Conservation (phyloP, 2,797 vertebrate species). For the Poliocrania exsul region DNA sequence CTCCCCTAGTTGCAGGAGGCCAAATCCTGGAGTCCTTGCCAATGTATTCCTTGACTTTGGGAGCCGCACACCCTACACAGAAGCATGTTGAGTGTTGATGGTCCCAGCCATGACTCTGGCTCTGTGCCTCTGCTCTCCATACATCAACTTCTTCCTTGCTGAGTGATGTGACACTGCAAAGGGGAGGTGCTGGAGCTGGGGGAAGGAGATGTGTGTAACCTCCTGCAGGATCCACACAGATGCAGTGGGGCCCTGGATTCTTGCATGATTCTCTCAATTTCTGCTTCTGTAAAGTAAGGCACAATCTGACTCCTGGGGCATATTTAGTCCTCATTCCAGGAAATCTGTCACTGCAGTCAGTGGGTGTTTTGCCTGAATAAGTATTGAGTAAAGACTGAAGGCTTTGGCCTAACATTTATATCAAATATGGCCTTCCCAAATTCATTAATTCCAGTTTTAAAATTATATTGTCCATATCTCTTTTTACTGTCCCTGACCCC, state of each 20-base stretch:
- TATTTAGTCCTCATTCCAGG: constrained; percentile 15
- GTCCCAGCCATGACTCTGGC: background rate
- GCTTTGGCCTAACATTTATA: constrained; percentile 51
- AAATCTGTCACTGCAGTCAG: constrained; percentile 35
- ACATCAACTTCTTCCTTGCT: accelerated
- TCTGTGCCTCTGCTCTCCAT: background rate
- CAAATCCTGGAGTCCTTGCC: background rate
- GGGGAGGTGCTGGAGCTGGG: accelerated
- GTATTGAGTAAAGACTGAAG: constrained; percentile 52
- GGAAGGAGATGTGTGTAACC: accelerated
- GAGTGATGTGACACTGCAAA: background rate
- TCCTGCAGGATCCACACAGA: background rate
- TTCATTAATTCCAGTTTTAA: constrained; percentile 60
- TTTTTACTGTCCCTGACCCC: constrained; percentile 54
- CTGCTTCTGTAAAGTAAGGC: background rate
- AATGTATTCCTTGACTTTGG: background rate
- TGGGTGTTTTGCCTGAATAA: constrained; percentile 31
- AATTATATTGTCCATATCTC: constrained; percentile 64
- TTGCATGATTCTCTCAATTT: background rate
- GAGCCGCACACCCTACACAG: background rate
- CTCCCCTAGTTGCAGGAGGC: background rate
- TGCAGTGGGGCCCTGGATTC: background rate
- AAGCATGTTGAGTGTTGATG: background rate
- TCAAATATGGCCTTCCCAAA: constrained; percentile 57
- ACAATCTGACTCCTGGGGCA: constrained; percentile 17